Base-by-base conservation (phyloP, 2,797 vertebrate genomes). In the Xiphophorus birchmanni region DNA sequence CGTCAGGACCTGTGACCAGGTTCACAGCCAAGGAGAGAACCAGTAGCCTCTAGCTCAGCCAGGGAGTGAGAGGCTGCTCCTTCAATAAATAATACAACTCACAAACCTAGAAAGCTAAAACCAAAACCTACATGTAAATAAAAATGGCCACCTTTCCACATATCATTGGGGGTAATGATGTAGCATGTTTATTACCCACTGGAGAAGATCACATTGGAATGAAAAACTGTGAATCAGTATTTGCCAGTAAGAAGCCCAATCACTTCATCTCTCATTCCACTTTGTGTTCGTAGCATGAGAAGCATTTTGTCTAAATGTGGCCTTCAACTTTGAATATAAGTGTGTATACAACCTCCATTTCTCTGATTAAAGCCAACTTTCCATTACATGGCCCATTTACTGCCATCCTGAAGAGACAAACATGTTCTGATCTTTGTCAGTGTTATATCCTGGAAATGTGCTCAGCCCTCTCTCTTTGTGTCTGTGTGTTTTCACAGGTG, bases 401-500 rank as follows among this genome's bases (percentile, higher is more conserved):
- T 65, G 32, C 63, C 63, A 9, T 11, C 32, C 63, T 21, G 63
- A 40, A 67, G 18, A 21, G 35, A 67, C 29, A 58, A 29, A 54
- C n/a, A 12, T 63, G 29, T 35, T 63, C 76, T 60, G 67, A 86
- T 86, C 50, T 74, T 2, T 74, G n/a, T 67, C 5, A 32, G 3
- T 71, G 50, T 86, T 29, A 50, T 44, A 84, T 84, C 67, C 48
- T 73, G 76, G 44, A 80, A 79, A 63, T 77, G 75, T 80, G 0
- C 78, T 88, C 74, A 67, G 17, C 63, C 63, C 32, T 37, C 3
- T 45, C 40, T 26, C 44, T 45, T 1, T 67, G 1, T 67, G 15
- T 45, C 37, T 76, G 12, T 78, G 45, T 80, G 82, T 91, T 93
- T 80, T 95, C 96, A 78, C 92, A 99, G 98, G 96, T 99, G 92